Percentiles rank a stretch among this genome's conserved stretches.
These are phyloP conservation scores for Popillia japonica DNA, from an alignment of 1,140 invertebrate genomes.

Conservation along the genomic window DNA sequence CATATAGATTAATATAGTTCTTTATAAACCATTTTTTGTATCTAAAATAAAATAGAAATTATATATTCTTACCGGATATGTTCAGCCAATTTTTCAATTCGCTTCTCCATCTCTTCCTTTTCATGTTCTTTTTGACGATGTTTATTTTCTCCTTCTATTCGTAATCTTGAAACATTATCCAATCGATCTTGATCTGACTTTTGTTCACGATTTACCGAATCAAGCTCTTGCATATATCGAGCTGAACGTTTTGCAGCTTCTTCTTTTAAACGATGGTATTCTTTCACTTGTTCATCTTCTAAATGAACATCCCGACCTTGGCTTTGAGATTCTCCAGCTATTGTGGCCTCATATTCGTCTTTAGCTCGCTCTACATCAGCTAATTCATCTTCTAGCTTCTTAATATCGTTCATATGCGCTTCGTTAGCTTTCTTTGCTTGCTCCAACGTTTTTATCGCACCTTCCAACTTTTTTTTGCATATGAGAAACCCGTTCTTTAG, in stretches of 20 bases:
- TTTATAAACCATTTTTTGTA: slow-evolving; percentile 33
- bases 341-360: slow-evolving; percentile 83
- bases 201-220: slow-evolving; percentile 96
- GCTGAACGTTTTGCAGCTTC: slow-evolving; percentile 93
- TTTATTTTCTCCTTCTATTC: slow-evolving; percentile 89
- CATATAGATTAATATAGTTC: neutral
- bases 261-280: slow-evolving; percentile 96
- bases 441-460: slow-evolving; percentile 89
- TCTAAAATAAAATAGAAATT: neutral
- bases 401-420: slow-evolving; percentile 90
- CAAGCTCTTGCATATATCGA: slow-evolving; percentile 88
- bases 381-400: slow-evolving; percentile 87
- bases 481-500: slow-evolving; percentile 95
- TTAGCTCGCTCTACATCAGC: slow-evolving; percentile 82
- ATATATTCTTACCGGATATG: slow-evolving; percentile 76
- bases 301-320: slow-evolving; percentile 91
- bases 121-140: slow-evolving; percentile 92
- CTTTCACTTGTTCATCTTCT: slow-evolving; percentile 89
- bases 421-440: slow-evolving; percentile 91
- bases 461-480: slow-evolving; percentile 95
- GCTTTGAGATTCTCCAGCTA: slow-evolving; percentile 83
- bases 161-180: slow-evolving; percentile 89
- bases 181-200: slow-evolving; percentile 96
- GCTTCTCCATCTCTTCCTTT: slow-evolving; percentile 90
- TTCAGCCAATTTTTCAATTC: slow-evolving; percentile 93